Conservation (phyloP, 2,113 vertebrate species). For the Pseudopipra pipra region DNA sequence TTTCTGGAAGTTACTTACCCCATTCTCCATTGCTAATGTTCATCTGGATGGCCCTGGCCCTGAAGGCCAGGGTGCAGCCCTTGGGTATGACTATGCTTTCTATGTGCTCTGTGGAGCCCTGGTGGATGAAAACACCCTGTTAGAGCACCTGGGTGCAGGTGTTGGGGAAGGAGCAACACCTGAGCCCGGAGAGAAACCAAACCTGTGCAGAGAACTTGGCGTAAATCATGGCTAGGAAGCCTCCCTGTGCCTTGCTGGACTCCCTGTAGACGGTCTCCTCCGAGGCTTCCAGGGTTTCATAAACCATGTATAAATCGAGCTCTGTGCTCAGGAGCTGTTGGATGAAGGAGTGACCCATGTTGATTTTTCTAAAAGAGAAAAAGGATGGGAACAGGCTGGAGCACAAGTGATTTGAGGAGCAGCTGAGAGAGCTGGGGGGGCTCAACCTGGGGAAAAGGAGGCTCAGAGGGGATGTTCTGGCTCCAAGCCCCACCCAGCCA, state of each 20-base stretch:
- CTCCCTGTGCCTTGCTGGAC: background rate
- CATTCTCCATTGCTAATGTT: background rate
- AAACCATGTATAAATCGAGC: slow-evolving; percentile 40
- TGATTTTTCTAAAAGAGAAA: slow-evolving; percentile 42
- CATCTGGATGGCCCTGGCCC: background rate
- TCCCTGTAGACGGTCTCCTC: slow-evolving; percentile 42
- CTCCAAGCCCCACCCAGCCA: too few relatives aligned
- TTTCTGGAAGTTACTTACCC: background rate
- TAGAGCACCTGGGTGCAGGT: background rate
- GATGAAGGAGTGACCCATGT: slow-evolving; percentile 44
- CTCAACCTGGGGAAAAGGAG: too few relatives aligned
- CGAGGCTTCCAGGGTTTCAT: slow-evolving; percentile 38
- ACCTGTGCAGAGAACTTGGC: background rate
- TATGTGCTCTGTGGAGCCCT: background rate
- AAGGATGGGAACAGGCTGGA: background rate
- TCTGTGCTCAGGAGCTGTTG: background rate
- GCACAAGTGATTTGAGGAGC: too few relatives aligned
- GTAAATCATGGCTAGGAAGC: too few relatives aligned
- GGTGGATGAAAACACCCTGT: background rate
- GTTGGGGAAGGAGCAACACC: background rate
- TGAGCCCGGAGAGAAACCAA: background rate
- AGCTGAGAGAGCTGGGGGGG: too few relatives aligned
- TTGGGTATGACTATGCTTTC: background rate
- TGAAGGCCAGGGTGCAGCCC: background rate
- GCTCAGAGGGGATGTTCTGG: too few relatives aligned